Percentiles rank a stretch among this genome's conserved stretches.
These are phyloP conservation scores for Callopanchax toddi DNA, from an alignment of 2,113 vertebrate species.

Conservation along the genomic window DNA sequence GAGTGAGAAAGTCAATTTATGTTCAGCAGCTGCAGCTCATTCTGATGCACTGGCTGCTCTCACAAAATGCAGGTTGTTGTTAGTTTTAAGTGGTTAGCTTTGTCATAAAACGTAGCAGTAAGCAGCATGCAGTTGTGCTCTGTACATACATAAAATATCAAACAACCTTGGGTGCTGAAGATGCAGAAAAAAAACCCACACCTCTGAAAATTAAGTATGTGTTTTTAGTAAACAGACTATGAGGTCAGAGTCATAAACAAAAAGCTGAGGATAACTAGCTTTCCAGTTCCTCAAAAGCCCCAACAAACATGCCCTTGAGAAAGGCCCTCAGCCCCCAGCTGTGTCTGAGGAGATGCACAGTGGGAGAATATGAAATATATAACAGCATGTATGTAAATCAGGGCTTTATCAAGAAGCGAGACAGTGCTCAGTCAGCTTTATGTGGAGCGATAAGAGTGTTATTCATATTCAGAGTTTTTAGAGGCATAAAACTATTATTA, in stretches of 20 bases:
- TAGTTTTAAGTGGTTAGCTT: slow-evolving; percentile 43
- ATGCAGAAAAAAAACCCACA: slow-evolving; percentile 16
- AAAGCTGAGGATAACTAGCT: slow-evolving; percentile 11
- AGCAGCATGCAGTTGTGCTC: slow-evolving; percentile 27
- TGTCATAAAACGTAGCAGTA: slow-evolving; percentile 40
- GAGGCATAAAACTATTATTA: neutral
- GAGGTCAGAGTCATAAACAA: slow-evolving; percentile 17
- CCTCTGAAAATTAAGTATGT: slow-evolving; percentile 5
- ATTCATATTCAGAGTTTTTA: slow-evolving; percentile 11
- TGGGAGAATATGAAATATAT: slow-evolving; percentile 3
- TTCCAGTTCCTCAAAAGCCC: slow-evolving; percentile 4
- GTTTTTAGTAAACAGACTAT: slow-evolving; percentile 9
- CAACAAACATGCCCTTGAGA: slow-evolving; percentile 38
- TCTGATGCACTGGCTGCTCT: slow-evolving; percentile 30
- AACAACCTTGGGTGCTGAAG: slow-evolving; percentile 25
- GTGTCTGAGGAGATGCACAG: slow-evolving; percentile 22
- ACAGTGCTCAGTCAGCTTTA: slow-evolving; percentile 7
- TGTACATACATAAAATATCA: slow-evolving; percentile 22
- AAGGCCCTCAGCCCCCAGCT: slow-evolving; percentile 40
- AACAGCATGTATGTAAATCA: slow-evolving; percentile 26
- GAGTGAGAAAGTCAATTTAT: slow-evolving; percentile 47
- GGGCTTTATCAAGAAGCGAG: slow-evolving; percentile 8
- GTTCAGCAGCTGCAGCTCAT: slow-evolving; percentile 49
- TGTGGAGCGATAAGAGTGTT: slow-evolving; percentile 6
- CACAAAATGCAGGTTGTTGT: slow-evolving; percentile 45